Conservation (phyloP, 2,113 vertebrate species). For the Coracopsis vasa region DNA sequence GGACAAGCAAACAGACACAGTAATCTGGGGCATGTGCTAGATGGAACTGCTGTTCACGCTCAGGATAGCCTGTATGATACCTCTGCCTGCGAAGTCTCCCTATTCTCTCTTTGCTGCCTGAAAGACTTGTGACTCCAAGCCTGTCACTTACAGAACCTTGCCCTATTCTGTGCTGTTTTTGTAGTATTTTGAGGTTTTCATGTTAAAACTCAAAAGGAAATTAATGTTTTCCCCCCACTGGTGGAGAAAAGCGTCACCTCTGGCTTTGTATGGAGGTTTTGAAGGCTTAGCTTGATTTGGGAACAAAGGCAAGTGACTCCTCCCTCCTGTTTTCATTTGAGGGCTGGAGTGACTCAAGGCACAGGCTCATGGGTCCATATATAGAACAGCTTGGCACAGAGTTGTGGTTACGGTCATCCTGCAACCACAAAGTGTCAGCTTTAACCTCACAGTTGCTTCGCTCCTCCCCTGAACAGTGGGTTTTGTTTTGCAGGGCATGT, state of each 20-base stretch:
- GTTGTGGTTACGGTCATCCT: neutral
- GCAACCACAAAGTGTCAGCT: neutral
- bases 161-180: neutral
- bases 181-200: neutral
- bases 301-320: neutral
- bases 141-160: neutral
- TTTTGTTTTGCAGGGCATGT: neutral
- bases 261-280: neutral
- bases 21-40: neutral
- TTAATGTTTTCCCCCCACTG: neutral
- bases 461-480: neutral
- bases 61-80: neutral
- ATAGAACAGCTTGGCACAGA: neutral
- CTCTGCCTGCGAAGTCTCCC: neutral
- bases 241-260: neutral
- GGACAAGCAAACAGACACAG: neutral
- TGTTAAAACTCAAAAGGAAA: neutral
- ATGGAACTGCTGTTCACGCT: conserved; percentile 12
- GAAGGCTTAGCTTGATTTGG: neutral
- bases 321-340: neutral
- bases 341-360: neutral
- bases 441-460: neutral
- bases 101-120: neutral
- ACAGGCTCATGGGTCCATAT: neutral
- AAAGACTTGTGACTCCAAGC: neutral